phyloP scores from a whole-genome alignment of 2,888 invertebrate genomes.

The Drosophila mimica region DNA sequence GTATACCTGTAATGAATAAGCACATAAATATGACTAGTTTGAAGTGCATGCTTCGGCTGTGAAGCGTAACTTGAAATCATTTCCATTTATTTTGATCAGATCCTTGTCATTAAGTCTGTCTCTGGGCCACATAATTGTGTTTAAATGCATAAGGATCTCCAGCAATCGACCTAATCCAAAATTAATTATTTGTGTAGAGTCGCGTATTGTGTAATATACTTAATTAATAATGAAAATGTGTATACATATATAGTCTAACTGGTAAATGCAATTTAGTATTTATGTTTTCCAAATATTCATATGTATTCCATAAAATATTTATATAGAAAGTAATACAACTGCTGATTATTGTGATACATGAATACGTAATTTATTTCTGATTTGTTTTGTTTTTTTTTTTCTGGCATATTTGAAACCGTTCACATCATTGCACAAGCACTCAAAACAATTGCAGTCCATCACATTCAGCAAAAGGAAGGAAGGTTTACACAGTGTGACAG shows the following conservation, averaged over 20 bases:
- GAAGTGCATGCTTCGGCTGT: background rate
- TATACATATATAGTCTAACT: background rate
- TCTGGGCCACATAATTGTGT: background rate
- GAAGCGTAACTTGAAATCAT: background rate
- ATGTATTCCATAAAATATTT: background rate
- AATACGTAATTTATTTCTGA: background rate
- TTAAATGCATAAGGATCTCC: background rate
- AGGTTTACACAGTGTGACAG: conserved; percentile 51
- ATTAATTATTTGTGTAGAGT: background rate
- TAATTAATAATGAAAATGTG: background rate
- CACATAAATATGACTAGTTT: background rate
- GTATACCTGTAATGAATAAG: background rate
- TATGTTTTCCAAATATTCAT: background rate
- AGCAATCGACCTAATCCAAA: too few species aligned
- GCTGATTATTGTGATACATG: background rate
- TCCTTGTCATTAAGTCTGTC: background rate
- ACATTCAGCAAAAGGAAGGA: conserved; percentile 10
- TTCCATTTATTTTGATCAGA: too few species aligned
- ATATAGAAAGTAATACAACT: background rate
- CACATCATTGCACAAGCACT: conserved; percentile 42
- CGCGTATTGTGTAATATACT: background rate
- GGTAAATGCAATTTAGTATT: background rate
- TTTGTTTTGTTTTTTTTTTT: background rate
- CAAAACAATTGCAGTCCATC: conserved; percentile 51
- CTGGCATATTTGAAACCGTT: conserved; percentile 5